Conservation (phyloP, 1,140 invertebrate genomes). For the Mercenaria mercenaria region DNA sequence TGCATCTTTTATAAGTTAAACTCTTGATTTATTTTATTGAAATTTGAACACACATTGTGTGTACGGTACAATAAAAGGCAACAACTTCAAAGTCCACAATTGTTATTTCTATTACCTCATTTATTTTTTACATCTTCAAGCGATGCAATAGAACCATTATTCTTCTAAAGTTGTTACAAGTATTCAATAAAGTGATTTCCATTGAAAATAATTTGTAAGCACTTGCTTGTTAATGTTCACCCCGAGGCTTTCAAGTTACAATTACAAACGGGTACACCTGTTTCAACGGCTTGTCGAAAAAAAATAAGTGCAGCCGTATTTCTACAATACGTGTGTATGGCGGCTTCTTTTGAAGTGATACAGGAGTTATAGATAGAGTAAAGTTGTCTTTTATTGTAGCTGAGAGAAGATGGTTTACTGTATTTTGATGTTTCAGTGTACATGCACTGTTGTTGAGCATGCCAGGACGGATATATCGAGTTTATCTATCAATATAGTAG, state of each 20-base stretch:
- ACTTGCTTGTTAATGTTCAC: conserved; percentile 18
- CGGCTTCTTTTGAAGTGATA: background rate
- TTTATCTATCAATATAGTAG: too few relatives aligned
- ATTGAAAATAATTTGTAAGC: conserved; percentile 44
- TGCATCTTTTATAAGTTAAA: conserved; percentile 16
- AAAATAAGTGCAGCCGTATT: background rate
- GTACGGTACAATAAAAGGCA: conserved; percentile 7
- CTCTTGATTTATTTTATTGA: conserved; percentile 39
- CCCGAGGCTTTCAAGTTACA: conserved; percentile 9
- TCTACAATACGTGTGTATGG: background rate
- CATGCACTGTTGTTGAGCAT: too few relatives aligned
- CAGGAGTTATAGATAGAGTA: background rate
- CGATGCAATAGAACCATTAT: background rate
- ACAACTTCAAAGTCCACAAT: conserved; percentile 15
- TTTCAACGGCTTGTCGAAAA: background rate
- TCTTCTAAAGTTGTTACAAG: conserved; percentile 26
- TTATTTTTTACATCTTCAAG: conserved; percentile 9
- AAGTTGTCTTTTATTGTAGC: background rate
- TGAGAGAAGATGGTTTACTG: too few relatives aligned
- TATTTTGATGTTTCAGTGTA: too few relatives aligned
- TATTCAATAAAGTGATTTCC: conserved; percentile 35
- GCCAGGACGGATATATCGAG: too few relatives aligned
- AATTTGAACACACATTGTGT: conserved; percentile 36
- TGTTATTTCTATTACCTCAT: conserved; percentile 25
- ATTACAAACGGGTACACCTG: conserved; percentile 9